Conservation (phyloP, 1,140 invertebrate species). For the Himalopsyche phryganea region DNA sequence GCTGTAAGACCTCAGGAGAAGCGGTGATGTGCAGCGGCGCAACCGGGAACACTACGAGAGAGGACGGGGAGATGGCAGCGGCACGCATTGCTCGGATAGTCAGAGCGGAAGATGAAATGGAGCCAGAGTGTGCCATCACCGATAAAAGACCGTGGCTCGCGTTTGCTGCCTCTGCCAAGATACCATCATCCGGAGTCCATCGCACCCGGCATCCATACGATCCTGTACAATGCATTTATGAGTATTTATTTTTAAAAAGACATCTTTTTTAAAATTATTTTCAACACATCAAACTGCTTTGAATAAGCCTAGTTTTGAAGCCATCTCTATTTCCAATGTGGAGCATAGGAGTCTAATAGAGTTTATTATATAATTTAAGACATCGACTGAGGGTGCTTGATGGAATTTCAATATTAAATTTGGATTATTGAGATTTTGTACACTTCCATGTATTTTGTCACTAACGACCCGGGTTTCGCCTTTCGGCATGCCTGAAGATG, state of each 20-base stretch:
- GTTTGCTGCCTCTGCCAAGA: background rate
- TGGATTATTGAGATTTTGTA: too few relatives aligned
- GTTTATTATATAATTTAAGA: too few relatives aligned
- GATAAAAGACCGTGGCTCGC: background rate
- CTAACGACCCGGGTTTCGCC: too few relatives aligned
- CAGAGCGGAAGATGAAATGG: background rate
- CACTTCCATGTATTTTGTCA: too few relatives aligned
- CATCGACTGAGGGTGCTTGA: too few relatives aligned
- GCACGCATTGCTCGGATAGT: constrained; percentile 1
- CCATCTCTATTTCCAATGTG: too few relatives aligned
- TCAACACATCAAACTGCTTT: too few relatives aligned
- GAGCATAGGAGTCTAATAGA: too few relatives aligned
- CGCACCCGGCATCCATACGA: constrained; percentile 14
- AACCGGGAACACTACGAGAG: constrained; percentile 9
- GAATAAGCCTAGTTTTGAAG: too few relatives aligned
- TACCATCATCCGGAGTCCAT: constrained; percentile 1
- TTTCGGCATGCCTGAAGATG: too few relatives aligned
- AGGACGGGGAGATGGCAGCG: constrained; percentile 5
- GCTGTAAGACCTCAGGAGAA: constrained; percentile 18
- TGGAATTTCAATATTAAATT: too few relatives aligned
- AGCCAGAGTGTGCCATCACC: constrained; percentile 13
- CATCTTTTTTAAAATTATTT: too few relatives aligned
- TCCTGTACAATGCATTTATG: constrained; percentile 6
- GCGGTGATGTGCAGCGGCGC: constrained; percentile 18
- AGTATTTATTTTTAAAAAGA: background rate